phyloP scores from a whole-genome alignment of 2,888 invertebrate species.

The Miltochrista miniata region DNA sequence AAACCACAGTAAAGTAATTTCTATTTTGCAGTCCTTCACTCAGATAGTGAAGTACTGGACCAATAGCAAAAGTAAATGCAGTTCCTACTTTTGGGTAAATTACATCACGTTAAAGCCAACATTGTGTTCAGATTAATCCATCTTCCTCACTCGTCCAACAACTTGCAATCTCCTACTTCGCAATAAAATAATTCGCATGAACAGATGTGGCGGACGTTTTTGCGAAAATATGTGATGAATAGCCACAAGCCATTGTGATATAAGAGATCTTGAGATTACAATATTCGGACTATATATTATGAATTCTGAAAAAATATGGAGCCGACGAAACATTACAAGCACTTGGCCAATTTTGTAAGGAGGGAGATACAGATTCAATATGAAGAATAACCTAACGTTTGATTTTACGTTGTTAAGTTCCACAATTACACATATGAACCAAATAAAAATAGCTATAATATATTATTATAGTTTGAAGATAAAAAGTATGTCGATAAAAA shows the following conservation, averaged over 20 bases:
- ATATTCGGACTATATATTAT: slow-evolving; percentile 18
- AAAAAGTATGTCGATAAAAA: not conserved
- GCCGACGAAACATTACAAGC: slow-evolving; percentile 3
- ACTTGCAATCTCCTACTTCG: slow-evolving; percentile 16
- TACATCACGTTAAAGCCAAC: not conserved
- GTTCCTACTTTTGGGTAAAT: too few relatives aligned
- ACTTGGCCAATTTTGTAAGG: not conserved
- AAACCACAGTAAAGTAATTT: too few relatives aligned
- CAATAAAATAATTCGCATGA: slow-evolving; percentile 25
- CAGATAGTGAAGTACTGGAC: not conserved
- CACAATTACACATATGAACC: too few relatives aligned
- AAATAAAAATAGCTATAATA: too few relatives aligned
- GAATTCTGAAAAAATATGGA: slow-evolving; percentile 6
- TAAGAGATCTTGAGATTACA: slow-evolving; percentile 22
- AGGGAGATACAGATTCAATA: not conserved
- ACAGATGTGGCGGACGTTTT: slow-evolving; percentile 35
- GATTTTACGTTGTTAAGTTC: too few relatives aligned
- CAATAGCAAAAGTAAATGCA: not conserved
- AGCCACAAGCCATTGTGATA: slow-evolving; percentile 1
- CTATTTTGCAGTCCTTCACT: too few relatives aligned
- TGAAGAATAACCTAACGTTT: too few relatives aligned
- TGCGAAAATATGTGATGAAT: slow-evolving; percentile 33
- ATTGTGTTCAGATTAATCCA: slow-evolving; percentile 17
- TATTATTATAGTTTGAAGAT: too few relatives aligned
- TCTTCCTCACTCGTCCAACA: slow-evolving; percentile 19